Base-by-base conservation (phyloP, 2,888 invertebrate genomes). In the Ctena decussata region DNA sequence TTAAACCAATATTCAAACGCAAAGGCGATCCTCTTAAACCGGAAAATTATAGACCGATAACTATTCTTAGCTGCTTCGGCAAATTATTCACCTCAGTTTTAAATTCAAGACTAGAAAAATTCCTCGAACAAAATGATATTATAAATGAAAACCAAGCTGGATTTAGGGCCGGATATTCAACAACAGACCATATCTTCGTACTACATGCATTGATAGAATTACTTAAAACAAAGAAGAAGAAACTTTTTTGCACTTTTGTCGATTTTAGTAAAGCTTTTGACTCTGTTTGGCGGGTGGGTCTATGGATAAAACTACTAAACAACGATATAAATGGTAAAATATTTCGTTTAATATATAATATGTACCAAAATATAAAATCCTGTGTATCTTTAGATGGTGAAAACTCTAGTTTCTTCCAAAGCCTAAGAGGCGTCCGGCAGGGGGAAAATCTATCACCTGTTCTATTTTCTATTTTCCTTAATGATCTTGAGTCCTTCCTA, bases 361-460 rank as follows among this genome's bases (percentile, higher is more conserved):
- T 84, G 84, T 84, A 84, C n/a, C 21, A 80, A 46, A 49, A 53
- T 41, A 84, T 84, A 11, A 80, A 84, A 39, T 80, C 80, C 8
- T 76, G 79, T 46, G 49, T 79, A n/a, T 44, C 53, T 30, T 39
- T 41, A 6, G 44, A 80, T 37, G 80, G 80, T 11, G 24, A 41
- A n/a, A 6, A 27, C 0, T 78, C 82, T 21, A 1, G 12, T 15
- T 72, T 37, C 18, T 82, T 77, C 32, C 27, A 12, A 6, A 76
- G 30, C n/a, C 30, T 65, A 37, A 78, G 39, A 27, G 82, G 78
- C 0, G 82, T 83, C 18, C 30, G 82, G 5, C 82, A 78, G 24
- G 82, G 82, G 1, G 82, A 74, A 70, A 78, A 78, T 53, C 39
- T 83, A 49, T 73, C 69, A 0, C 74, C 82, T 3, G 11, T 83